These are phyloP conservation scores for Drosophila arawakana DNA, from an alignment of 1,140 invertebrate species.

Conservation along the genomic window DNA sequence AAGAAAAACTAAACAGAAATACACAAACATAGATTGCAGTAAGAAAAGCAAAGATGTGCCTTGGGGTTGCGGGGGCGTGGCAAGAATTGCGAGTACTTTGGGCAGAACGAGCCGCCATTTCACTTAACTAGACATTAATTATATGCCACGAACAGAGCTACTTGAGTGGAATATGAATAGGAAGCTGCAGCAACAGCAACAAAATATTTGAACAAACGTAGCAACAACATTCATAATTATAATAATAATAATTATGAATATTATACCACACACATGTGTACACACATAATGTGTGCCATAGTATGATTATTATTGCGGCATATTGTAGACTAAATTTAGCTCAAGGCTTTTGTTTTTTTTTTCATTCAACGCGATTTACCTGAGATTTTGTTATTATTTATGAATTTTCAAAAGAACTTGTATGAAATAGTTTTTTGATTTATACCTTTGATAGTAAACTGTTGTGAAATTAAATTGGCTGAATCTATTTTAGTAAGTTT, in stretches of 20 bases:
- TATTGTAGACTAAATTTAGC: slow-evolving; percentile 63
- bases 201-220: slow-evolving; percentile 15
- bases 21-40: slow-evolving; percentile 23
- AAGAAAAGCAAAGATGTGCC: background rate
- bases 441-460: slow-evolving; percentile 3
- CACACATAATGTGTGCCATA: slow-evolving; percentile 29
- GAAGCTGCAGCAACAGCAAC: background rate
- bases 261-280: slow-evolving; percentile 2
- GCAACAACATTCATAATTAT: slow-evolving; percentile 33
- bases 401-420: background rate
- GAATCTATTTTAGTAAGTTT: no score
- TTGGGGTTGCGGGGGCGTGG: background rate
- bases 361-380: slow-evolving; percentile 15
- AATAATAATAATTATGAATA: slow-evolving; percentile 68
- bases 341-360: slow-evolving; percentile 54
- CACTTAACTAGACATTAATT: slow-evolving; percentile 81
- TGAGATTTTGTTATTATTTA: slow-evolving; percentile 32
- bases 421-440: slow-evolving; percentile 4
- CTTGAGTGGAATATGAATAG: slow-evolving; percentile 19
- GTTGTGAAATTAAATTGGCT: background rate
- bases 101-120: slow-evolving; percentile 67
- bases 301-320: slow-evolving; percentile 46
- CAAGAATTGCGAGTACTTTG: slow-evolving; percentile 16
- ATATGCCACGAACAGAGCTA: slow-evolving; percentile 58
- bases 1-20: slow-evolving; percentile 18